A percentile compares a stretch with the other conserved stretches of the same genome.
These are phyloP conservation scores for Ammospiza nelsoni DNA, from an alignment of 2,113 vertebrate genomes.

Conservation along the genomic window DNA sequence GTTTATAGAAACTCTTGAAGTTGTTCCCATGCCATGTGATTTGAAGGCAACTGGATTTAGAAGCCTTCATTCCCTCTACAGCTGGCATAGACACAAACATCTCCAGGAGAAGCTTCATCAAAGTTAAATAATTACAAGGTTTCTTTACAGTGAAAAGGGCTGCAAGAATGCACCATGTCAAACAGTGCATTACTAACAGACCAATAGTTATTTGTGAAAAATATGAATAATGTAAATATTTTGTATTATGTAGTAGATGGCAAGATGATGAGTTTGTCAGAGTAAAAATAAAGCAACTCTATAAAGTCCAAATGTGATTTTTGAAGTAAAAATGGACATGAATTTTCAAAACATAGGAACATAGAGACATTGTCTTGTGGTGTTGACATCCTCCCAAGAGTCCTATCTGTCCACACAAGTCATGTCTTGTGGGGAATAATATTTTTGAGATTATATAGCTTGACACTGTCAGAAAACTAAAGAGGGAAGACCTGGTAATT, in stretches of 20 bases:
- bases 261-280: not conserved
- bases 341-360: not conserved
- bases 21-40: not conserved
- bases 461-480: not conserved
- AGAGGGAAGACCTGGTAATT: not conserved
- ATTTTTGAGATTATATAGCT: not conserved
- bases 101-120: not conserved
- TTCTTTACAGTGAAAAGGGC: not conserved
- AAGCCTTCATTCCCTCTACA: not conserved
- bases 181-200: not conserved
- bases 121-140: not conserved
- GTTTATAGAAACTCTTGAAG: not conserved
- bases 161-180: not conserved
- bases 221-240: not conserved
- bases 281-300: not conserved
- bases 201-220: not conserved
- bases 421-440: not conserved
- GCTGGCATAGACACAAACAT: not conserved
- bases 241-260: not conserved
- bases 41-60: not conserved
- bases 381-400: not conserved
- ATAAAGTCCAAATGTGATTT: not conserved
- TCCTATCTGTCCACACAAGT: not conserved
- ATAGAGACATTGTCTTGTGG: not conserved
- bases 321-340: not conserved